Evolutionary conservation across 2,888 invertebrate species (phyloP).

Genomic region (Diaperis boleti): DNA sequence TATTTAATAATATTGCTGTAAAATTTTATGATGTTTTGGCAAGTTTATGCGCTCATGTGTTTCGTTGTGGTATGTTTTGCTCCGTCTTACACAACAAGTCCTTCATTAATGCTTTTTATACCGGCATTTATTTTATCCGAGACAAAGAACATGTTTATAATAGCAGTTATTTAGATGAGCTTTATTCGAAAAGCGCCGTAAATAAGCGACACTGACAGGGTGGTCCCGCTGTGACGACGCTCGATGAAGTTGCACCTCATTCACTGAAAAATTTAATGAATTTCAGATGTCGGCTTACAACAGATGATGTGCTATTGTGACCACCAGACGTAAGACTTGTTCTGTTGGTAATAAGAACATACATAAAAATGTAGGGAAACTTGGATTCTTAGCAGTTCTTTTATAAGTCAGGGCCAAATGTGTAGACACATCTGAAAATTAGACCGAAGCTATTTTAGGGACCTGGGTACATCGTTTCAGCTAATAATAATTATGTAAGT

Average conservation of each 20-base stretch:
- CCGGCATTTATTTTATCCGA: constrained; percentile 7
- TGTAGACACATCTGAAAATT: too few species aligned
- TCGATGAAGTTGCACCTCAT: constrained; percentile 23
- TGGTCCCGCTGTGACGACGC: constrained; percentile 17
- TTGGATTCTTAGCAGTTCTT: too few species aligned
- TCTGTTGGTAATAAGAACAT: constrained; percentile 7
- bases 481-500: too few species aligned
- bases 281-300: constrained; percentile 19
- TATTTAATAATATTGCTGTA: constrained; percentile 37
- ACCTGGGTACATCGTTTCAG: too few species aligned
- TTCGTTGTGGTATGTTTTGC: constrained; percentile 8
- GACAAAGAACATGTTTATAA: constrained; percentile 32
- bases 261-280: constrained; percentile 28
- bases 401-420: too few species aligned
- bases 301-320: not conserved
- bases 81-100: constrained; percentile 7
- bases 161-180: constrained; percentile 24
- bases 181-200: constrained; percentile 21
- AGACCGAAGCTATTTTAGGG: too few species aligned
- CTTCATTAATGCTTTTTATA: constrained; percentile 13
- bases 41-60: constrained; percentile 22
- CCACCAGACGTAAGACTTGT: constrained; percentile 8
- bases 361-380: too few species aligned
- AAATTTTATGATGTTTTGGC: constrained; percentile 36
- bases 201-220: constrained; percentile 18